phyloP scores from a whole-genome alignment of 1,140 invertebrate species.

The Zaprionus taronus region DNA sequence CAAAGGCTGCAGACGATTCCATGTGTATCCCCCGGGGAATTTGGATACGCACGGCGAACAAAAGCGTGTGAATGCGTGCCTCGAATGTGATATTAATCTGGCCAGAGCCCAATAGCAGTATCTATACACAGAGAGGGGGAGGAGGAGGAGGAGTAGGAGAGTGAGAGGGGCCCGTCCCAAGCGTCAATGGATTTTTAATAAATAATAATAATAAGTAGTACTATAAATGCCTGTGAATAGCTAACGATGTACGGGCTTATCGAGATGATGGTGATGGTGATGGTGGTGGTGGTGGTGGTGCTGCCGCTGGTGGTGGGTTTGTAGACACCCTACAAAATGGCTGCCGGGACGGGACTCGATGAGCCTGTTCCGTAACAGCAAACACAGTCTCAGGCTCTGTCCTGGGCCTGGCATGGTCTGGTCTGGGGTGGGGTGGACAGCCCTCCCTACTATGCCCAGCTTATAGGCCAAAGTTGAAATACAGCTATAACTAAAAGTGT shows the following conservation, averaged over 20 bases:
- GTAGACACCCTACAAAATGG: conserved; percentile 59
- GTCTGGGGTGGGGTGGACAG: background rate
- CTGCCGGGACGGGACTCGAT: conserved; percentile 39
- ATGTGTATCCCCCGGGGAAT: conserved; percentile 65
- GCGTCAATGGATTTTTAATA: conserved; percentile 81
- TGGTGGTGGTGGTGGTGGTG: too few species aligned
- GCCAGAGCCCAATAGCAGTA: conserved; percentile 27
- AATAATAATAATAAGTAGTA: conserved; percentile 59
- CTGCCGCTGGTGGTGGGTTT: conserved; percentile 49
- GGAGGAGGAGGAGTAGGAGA: background rate
- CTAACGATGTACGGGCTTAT: conserved; percentile 43
- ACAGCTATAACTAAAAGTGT: conserved; percentile 21
- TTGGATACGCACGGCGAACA: conserved; percentile 72
- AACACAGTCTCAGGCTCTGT: conserved; percentile 16
- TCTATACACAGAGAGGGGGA: conserved; percentile 2
- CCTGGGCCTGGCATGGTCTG: background rate
- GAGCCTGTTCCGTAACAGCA: conserved; percentile 55
- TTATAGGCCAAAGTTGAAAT: conserved; percentile 80
- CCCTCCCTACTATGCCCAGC: conserved; percentile 39
- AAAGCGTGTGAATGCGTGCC: conserved; percentile 79
- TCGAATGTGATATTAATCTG: conserved; percentile 74
- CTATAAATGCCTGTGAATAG: conserved; percentile 70
- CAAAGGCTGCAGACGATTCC: conserved; percentile 17
- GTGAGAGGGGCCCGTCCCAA: conserved; percentile 7
- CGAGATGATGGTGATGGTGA: conserved; percentile 12